Percentiles rank a stretch among this genome's conserved stretches.
Evolutionary conservation across 1,140 invertebrate genomes (phyloP).

Genomic region (Pogonomyrmex barbatus): DNA sequence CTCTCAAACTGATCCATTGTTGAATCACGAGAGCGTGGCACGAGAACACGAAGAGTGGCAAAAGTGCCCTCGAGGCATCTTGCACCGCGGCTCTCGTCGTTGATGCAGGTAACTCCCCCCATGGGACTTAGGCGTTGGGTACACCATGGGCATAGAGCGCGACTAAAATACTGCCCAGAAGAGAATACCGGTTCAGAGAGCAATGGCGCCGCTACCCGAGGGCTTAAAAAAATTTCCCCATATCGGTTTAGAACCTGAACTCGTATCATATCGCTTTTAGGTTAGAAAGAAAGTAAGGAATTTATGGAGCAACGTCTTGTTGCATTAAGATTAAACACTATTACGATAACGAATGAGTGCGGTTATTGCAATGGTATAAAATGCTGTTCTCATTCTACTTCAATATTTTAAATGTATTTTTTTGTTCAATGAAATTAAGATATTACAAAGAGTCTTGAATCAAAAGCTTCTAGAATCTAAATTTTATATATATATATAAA

Average conservation of each 20-base stretch:
- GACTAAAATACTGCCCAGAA: constrained; percentile 79
- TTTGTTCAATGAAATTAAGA: neutral
- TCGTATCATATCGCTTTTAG: constrained; percentile 6
- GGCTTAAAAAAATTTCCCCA: constrained; percentile 72
- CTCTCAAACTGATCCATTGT: constrained; percentile 74
- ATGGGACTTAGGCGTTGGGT: constrained; percentile 71
- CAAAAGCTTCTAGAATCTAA: neutral
- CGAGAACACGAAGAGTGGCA: constrained; percentile 78
- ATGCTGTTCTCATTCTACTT: constrained; percentile 4
- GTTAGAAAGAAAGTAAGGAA: neutral
- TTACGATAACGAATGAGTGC: constrained; percentile 7
- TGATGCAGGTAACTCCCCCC: constrained; percentile 75
- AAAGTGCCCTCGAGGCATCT: constrained; percentile 81
- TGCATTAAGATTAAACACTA: constrained; percentile 4
- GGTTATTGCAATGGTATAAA: neutral
- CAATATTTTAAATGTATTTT: neutral
- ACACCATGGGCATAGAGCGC: constrained; percentile 71
- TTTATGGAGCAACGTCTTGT: constrained; percentile 40
- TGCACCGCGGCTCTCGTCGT: constrained; percentile 72
- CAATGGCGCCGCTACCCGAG: constrained; percentile 76
- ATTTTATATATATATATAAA: no score
- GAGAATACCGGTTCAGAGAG: constrained; percentile 81
- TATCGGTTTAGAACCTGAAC: neutral
- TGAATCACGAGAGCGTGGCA: constrained; percentile 72
- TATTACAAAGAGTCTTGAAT: neutral